Evolutionary conservation across 2,888 invertebrate species (phyloP).

Genomic region (Eudemis profundana): DNA sequence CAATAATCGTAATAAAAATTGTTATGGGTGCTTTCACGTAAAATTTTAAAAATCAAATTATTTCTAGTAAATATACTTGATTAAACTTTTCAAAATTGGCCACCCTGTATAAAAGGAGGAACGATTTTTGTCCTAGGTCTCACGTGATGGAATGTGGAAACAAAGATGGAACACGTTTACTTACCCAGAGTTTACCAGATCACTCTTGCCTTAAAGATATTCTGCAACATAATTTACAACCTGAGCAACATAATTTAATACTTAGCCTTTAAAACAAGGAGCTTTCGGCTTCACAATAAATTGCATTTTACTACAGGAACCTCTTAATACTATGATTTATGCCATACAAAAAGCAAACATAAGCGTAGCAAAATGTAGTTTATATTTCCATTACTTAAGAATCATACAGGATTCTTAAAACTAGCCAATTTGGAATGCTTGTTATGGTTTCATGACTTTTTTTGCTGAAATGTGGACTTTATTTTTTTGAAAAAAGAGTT

Average conservation of each 20-base stretch:
- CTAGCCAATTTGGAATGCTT: conserved; percentile 1
- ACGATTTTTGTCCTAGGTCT: too few species aligned
- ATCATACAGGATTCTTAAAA: background rate
- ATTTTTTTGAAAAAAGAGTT: background rate
- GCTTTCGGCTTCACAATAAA: conserved; percentile 16
- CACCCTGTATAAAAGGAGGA: too few species aligned
- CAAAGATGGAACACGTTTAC: too few species aligned
- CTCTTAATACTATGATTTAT: background rate
- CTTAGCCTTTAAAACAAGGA: conserved; percentile 30
- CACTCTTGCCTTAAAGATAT: too few species aligned
- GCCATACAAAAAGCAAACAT: background rate
- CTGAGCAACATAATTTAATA: conserved; percentile 3
- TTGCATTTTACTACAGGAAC: background rate
- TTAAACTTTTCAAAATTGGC: too few species aligned
- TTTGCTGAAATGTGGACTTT: background rate
- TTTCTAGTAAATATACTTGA: too few species aligned
- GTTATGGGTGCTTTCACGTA: too few species aligned
- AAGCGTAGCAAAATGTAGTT: background rate
- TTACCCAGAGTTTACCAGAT: too few species aligned
- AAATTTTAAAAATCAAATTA: too few species aligned
- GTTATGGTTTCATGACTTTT: background rate
- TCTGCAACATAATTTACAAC: conserved; percentile 25
- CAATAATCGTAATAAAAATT: too few species aligned
- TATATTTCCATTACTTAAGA: background rate
- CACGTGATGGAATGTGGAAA: too few species aligned